These are phyloP conservation scores for Chaenodraco wilsoni DNA, from an alignment of 2,797 vertebrate genomes.

Conservation along the genomic window DNA sequence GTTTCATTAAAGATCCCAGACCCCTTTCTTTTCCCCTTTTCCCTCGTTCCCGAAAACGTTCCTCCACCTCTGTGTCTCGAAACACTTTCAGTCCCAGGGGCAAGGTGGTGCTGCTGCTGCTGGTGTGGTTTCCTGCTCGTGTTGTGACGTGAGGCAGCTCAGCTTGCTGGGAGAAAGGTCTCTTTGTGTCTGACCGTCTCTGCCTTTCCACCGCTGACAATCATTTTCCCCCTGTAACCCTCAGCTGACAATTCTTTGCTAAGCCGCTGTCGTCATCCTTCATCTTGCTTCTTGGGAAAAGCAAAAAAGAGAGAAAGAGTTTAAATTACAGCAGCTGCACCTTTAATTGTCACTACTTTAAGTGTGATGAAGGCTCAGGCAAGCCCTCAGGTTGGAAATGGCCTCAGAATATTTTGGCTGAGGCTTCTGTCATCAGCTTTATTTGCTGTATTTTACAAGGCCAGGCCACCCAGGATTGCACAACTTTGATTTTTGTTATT, in stretches of 20 bases:
- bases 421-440: conserved; percentile 13
- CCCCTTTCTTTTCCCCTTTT: conserved; percentile 29
- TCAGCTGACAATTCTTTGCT: conserved; percentile 62
- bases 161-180: conserved; percentile 68
- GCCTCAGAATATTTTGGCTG: neutral
- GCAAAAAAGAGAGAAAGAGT: conserved; percentile 14
- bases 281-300: conserved; percentile 24
- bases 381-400: conserved; percentile 16
- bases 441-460: conserved; percentile 20
- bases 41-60: conserved; percentile 11
- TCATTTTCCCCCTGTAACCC: conserved; percentile 68
- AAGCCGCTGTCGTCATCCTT: conserved; percentile 55
- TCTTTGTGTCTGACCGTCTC: conserved; percentile 72
- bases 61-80: conserved; percentile 19
- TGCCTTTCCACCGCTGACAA: conserved; percentile 70
- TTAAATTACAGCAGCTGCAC: conserved; percentile 60
- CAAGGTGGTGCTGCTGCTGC: conserved; percentile 57
- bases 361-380: neutral
- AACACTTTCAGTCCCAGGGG: conserved; percentile 48
- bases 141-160: conserved; percentile 78
- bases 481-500: conserved; percentile 31
- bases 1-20: conserved; percentile 77
- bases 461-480: conserved; percentile 36
- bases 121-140: conserved; percentile 80
- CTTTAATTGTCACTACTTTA: conserved; percentile 31